Conservation (phyloP, 2,797 vertebrate genomes). For the Myotis pilosus region DNA sequence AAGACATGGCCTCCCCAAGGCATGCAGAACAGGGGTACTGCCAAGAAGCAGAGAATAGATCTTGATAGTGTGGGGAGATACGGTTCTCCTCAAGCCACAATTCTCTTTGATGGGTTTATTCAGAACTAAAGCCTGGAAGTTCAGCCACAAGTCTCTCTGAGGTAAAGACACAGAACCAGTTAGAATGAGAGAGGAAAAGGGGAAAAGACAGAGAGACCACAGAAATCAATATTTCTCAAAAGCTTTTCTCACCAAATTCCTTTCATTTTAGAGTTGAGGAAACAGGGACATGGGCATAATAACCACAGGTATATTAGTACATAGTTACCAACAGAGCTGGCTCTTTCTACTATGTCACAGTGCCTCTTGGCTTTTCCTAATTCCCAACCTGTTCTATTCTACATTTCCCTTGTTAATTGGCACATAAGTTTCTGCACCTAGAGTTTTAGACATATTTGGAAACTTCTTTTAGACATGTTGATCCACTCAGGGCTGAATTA, state of each 20-base stretch:
- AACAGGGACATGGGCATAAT: background rate
- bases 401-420: constrained; percentile 10
- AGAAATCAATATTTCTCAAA: background rate
- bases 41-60: background rate
- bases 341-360: background rate
- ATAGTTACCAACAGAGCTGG: background rate
- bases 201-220: background rate
- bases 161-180: background rate
- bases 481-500: constrained; percentile 13
- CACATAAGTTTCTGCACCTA: background rate
- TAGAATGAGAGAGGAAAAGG: background rate
- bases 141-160: background rate
- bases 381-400: background rate
- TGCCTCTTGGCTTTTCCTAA: background rate
- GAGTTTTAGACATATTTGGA: constrained; percentile 34
- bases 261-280: constrained; percentile 5
- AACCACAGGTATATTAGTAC: background rate
- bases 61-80: background rate
- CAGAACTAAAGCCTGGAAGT: background rate
- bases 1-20: background rate
- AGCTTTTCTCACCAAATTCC: background rate
- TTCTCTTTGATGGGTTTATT: background rate
- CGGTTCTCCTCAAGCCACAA: background rate
- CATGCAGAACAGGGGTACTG: background rate
- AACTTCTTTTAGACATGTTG: constrained; percentile 11